phyloP scores from a whole-genome alignment of 2,113 vertebrate genomes.

The Chascanopsetta lugubris region DNA sequence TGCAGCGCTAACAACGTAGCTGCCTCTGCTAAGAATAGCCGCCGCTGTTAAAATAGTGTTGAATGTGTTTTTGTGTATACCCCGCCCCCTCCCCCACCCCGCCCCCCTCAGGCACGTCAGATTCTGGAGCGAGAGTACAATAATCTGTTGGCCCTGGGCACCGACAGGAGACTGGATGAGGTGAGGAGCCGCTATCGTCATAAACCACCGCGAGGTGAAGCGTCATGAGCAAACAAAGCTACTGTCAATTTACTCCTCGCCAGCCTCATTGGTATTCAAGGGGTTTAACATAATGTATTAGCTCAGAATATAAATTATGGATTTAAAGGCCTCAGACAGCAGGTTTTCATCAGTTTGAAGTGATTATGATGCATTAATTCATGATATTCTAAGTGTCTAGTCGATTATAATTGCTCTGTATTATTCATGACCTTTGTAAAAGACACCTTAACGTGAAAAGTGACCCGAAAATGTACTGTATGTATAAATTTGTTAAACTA shows the following conservation, averaged over 20 bases:
- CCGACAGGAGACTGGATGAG: conserved; percentile 95
- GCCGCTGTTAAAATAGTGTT: conserved; percentile 16
- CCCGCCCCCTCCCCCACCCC: no score
- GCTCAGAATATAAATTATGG: background rate
- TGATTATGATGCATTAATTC: no score
- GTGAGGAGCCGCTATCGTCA: no score
- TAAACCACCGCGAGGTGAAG: background rate
- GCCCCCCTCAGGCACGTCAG: conserved; percentile 89
- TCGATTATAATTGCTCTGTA: background rate
- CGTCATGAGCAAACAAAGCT: background rate
- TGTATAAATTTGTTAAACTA: background rate
- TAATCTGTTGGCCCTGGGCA: conserved; percentile 97
- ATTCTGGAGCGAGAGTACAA: conserved; percentile 99
- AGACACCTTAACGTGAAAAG: no score
- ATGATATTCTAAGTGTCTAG: no score
- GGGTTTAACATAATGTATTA: background rate
- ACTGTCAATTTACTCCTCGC: no score
- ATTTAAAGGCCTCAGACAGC: background rate
- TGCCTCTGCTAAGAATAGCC: conserved; percentile 54
- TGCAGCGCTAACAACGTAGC: conserved; percentile 22
- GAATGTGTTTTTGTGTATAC: background rate
- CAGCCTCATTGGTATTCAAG: background rate
- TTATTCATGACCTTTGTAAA: background rate
- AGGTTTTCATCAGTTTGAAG: background rate
- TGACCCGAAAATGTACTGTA: background rate